Base-by-base conservation (phyloP, 2,888 invertebrate species). In the Coleophora flavipennella region DNA sequence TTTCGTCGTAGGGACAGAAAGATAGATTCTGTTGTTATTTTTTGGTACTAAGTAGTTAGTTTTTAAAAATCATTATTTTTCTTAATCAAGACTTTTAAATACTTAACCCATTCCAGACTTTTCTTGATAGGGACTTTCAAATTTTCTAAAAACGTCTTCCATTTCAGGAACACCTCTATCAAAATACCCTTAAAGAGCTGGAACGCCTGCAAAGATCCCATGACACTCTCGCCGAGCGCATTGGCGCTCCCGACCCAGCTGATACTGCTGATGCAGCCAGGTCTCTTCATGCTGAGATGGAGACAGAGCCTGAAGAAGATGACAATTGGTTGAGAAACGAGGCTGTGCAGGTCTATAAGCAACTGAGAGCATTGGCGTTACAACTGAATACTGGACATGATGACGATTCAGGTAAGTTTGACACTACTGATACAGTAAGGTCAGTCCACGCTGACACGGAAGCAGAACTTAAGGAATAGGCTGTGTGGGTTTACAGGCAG, bases 221-320 rank as follows among this genome's bases (percentile, higher is more conserved):
- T 62, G 88, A 89, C 61, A 89, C 90, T 1, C 79, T 93, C 9
- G 90, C 90, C 36, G 91, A 90, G 50, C 86, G 91, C 44, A 79
- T 92, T 51, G 92, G 92, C 31, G 86, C 89, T 8, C 85, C 90
- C 14, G 84, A 85, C 11, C 70, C 86, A 10, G 60, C 69, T 0
- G 74, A 81, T 36, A 61, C 65, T 11, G 61, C 73, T 8, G 74
- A 75, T 51, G 77, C 87, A 7, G 86, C 88, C 47, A 54, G 93
- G 46, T 95, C 96, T 13, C 87, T 97, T 43, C 93, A 94, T 64
- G 94, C 93, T 50, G 96, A 97, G 86, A 93, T 97, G 91, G 95
- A 96, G 69, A 89, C 92, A 37, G 92, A 92, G 44, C 89, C 88
- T 1, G 87, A 86, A 34, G 78, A 75, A 42, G 87, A 86, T n/a